phyloP scores from a whole-genome alignment of 35 echinoderm and acorn worm species.

The Amphiura filiformis region DNA sequence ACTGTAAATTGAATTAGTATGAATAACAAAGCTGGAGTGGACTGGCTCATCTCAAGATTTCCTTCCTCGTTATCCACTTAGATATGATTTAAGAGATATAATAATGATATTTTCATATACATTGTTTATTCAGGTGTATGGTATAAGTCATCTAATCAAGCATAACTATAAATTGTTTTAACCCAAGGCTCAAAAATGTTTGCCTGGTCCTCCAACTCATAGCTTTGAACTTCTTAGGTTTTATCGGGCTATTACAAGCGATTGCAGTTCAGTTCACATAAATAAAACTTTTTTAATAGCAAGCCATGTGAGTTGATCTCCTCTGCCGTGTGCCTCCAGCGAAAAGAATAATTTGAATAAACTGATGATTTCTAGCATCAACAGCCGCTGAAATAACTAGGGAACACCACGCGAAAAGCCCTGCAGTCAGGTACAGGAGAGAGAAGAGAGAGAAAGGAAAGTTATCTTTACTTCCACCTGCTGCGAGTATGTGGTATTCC shows the following conservation, averaged over 20 bases:
- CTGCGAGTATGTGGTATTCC: neutral
- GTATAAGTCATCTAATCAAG: neutral
- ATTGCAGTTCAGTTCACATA: neutral
- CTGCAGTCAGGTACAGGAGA: neutral
- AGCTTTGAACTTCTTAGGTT: neutral
- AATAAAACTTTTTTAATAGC: neutral
- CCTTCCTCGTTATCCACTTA: neutral
- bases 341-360: slow-evolving; percentile 11
- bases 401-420: neutral
- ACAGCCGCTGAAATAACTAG: neutral
- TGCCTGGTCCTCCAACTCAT: neutral
- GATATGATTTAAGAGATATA: neutral
- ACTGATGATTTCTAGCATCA: slow-evolving; percentile 4
- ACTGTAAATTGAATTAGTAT: too few species aligned
- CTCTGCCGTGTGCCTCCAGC: too few species aligned
- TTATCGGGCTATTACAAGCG: neutral
- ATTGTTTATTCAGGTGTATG: neutral
- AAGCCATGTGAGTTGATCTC: neutral
- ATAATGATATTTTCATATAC: neutral
- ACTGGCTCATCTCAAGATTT: neutral
- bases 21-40: too few species aligned
- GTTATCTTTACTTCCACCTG: slow-evolving; percentile 5
- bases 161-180: neutral
- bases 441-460: neutral
- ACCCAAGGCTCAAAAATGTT: neutral